phyloP scores from a whole-genome alignment of 2,888 invertebrate genomes.

The Bruchidius siliquastri region DNA sequence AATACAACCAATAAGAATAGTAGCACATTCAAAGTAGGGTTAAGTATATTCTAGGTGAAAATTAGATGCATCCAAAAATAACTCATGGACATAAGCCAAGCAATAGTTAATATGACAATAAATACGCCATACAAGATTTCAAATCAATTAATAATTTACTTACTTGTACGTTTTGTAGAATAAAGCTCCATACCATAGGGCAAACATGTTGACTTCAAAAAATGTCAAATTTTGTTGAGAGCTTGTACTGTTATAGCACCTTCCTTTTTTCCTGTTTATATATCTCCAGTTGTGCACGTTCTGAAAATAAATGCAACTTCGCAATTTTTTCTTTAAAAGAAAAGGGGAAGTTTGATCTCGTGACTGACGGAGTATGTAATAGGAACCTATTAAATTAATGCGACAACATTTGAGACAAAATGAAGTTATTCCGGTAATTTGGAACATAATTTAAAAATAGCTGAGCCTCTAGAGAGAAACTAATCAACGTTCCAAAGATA shows the following conservation, averaged over 20 bases:
- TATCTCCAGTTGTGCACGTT: neutral
- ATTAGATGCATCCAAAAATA: conserved; percentile 11
- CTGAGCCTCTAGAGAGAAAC: no score
- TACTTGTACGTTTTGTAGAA: conserved; percentile 47
- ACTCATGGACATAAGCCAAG: conserved; percentile 11
- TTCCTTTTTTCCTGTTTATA: neutral
- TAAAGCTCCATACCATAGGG: conserved; percentile 45
- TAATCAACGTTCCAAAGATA: no score
- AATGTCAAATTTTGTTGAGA: neutral
- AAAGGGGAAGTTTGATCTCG: no score
- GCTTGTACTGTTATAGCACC: neutral
- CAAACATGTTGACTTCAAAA: conserved; percentile 37
- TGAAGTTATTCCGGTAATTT: no score
- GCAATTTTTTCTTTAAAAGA: neutral
- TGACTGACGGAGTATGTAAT: no score
- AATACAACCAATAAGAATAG: neutral
- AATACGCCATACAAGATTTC: neutral
- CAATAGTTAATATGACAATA: conserved; percentile 9
- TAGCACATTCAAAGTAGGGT: neutral
- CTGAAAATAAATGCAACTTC: neutral
- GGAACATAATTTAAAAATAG: no score
- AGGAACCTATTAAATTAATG: no score
- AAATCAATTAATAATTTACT: conserved; percentile 26
- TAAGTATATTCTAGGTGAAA: neutral
- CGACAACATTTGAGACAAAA: no score